Percentiles rank a stretch among this genome's conserved stretches.
These are phyloP conservation scores for Pipistrellus nathusii DNA, from an alignment of 2,797 vertebrate species.

Conservation along the genomic window DNA sequence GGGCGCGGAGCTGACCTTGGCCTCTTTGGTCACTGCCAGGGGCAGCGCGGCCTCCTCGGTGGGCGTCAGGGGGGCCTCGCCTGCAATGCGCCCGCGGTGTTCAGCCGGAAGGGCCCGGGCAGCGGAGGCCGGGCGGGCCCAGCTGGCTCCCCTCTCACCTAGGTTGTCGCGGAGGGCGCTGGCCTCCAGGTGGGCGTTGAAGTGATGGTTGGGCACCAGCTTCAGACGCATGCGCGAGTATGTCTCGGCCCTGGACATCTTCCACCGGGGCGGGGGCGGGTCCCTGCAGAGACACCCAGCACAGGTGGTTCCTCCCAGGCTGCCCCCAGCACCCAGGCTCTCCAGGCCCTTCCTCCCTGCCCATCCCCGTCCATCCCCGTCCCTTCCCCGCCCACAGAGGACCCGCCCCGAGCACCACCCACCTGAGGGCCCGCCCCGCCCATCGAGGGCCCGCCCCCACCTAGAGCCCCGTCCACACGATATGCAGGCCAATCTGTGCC, in stretches of 20 bases:
- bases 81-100: constrained; percentile 85
- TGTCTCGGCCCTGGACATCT: constrained; percentile 94
- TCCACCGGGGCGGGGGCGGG: constrained; percentile 92
- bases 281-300: constrained; percentile 84
- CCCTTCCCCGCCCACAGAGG: constrained; percentile 87
- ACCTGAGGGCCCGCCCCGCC: constrained; percentile 90
- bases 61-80: constrained; percentile 91
- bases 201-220: constrained; percentile 95
- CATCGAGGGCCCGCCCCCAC: constrained; percentile 76
- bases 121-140: background rate
- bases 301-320: background rate
- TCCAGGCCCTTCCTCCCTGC: background rate
- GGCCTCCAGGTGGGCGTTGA: constrained; percentile 94
- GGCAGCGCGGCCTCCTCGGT: constrained; percentile 89
- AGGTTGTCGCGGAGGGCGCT: constrained; percentile 97
- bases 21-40: constrained; percentile 96
- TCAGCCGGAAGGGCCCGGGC: background rate
- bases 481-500: constrained; percentile 56
- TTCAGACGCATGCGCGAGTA: constrained; percentile 98
- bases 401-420: constrained; percentile 58
- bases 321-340: background rate
- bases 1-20: constrained; percentile 94
- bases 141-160: constrained; percentile 87
- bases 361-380: constrained; percentile 83
- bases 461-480: constrained; percentile 86